These are phyloP conservation scores for Sialia sialis DNA, from an alignment of 2,113 vertebrate species.

Conservation along the genomic window DNA sequence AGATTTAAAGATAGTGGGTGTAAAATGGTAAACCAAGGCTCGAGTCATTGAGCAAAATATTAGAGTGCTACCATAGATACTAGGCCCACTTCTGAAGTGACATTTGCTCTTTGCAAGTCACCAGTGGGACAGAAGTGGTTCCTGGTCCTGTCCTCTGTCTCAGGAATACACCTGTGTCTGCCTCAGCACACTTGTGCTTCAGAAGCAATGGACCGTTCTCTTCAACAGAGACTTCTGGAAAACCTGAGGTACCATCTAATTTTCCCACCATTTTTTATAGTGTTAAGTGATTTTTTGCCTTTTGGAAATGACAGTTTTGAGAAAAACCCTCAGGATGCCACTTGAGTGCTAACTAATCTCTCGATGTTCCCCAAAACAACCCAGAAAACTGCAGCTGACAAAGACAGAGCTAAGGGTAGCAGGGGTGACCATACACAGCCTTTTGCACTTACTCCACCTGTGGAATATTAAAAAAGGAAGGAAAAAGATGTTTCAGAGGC, in stretches of 20 bases:
- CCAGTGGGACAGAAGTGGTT: neutral
- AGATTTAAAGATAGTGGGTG: slow-evolving; percentile 8
- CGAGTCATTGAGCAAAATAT: neutral
- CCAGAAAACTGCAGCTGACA: neutral
- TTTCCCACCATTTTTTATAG: neutral
- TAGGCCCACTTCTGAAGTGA: neutral
- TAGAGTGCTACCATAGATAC: neutral
- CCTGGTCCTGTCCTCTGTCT: neutral
- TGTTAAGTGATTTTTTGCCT: neutral
- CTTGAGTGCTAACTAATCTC: neutral
- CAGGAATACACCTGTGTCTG: neutral
- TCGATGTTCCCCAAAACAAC: neutral
- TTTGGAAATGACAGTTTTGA: neutral
- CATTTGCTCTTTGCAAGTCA: neutral
- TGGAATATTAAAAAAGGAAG: neutral
- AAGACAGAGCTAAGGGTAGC: neutral
- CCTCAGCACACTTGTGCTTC: neutral
- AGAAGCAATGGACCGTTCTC: neutral
- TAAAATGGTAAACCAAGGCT: neutral
- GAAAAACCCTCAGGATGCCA: neutral
- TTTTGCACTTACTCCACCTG: fast-evolving
- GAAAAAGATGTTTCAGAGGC: neutral
- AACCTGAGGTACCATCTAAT: neutral
- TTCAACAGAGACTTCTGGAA: neutral
- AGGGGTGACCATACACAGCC: neutral